Base-by-base conservation (phyloP, 2,113 vertebrate species). In the Odocoileus hemionus region DNA sequence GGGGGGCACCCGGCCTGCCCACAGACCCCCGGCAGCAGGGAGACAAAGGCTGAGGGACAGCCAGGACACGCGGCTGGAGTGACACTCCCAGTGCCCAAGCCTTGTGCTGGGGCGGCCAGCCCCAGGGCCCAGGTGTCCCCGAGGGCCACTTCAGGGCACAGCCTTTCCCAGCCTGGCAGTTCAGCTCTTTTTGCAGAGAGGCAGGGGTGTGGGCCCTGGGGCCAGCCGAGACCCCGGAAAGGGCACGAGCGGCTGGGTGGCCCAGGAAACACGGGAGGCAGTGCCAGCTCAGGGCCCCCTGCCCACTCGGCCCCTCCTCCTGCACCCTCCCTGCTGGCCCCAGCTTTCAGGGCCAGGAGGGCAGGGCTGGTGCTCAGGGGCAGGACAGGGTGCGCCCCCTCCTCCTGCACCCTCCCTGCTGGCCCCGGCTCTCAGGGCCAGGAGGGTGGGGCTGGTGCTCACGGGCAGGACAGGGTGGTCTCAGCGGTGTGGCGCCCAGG, bases 211-310 rank as follows among this genome's bases (percentile, higher is more conserved):
- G 21, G 60, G 64, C 47, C 3, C 64, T 15, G 23, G 30, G 17
- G 90, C 61, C 87, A 94, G 95, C 88, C 39, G 92, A 88, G 87
- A 82, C 92, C 87, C 92, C 60, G 30, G 28, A 50, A 95, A 89
- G 79, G 90, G 21, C n/a, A 8, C 0, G 2, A 33, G 58, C 14
- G 8, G 52, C 78, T 12, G 30, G 88, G 61, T 11, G 39, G 61
- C 58, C 28, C 13, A 17, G 57, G 14, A 11, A 30, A 82, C 28
- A 33, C 4, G 7, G 54, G 50, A 39, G 79, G 78, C 87, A 28
- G 91, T 7, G 21, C 21, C 74, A 2, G 85, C 55, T 60, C 6
- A 0, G 50, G 52, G 60, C 33, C 6, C 74, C 30, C 1, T 25
- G 0, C 43, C 43, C 67, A 33, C 58, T 45, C 30, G 6, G 0